Evolutionary conservation across 35 echinoderm and acorn worm genomes (phyloP).

Genomic region (Apostichopus parvimensis): DNA sequence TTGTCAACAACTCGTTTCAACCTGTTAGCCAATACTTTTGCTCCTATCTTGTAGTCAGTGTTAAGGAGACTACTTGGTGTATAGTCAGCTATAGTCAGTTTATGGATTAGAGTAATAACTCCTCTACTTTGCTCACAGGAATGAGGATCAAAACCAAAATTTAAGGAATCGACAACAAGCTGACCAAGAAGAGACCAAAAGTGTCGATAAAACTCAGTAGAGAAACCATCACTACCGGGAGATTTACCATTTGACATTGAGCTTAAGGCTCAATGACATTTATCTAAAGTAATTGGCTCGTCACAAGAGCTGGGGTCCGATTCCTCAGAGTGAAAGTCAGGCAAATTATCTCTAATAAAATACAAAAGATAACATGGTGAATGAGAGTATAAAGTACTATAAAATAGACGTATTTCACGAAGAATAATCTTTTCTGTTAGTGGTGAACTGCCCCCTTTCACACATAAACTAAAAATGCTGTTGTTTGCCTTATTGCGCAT

Average conservation of each 20-base stretch:
- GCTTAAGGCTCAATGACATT: neutral
- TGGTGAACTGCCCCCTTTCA: too few species aligned
- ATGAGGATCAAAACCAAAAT: neutral
- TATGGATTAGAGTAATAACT: neutral
- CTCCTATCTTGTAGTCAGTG: neutral
- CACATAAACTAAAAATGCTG: too few species aligned
- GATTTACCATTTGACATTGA: neutral
- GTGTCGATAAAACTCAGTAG: slow-evolving; percentile 13
- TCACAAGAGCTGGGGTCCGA: neutral
- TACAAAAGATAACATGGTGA: too few species aligned
- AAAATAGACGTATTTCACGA: too few species aligned
- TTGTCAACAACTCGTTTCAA: neutral
- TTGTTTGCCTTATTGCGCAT: too few species aligned
- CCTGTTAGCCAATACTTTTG: neutral
- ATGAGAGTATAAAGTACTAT: too few species aligned
- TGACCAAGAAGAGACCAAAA: slow-evolving; percentile 32
- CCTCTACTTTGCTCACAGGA: neutral
- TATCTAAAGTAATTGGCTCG: neutral
- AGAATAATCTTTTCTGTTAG: too few species aligned
- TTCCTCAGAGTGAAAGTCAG: too few species aligned
- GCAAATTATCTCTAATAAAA: too few species aligned
- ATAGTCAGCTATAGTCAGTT: too few species aligned
- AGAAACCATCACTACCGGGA: slow-evolving; percentile 33
- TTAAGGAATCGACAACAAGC: neutral
- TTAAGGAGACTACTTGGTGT: neutral